Evolutionary conservation across 2,888 invertebrate genomes (phyloP).

Genomic region (Rhimphoctona megacephalus): DNA sequence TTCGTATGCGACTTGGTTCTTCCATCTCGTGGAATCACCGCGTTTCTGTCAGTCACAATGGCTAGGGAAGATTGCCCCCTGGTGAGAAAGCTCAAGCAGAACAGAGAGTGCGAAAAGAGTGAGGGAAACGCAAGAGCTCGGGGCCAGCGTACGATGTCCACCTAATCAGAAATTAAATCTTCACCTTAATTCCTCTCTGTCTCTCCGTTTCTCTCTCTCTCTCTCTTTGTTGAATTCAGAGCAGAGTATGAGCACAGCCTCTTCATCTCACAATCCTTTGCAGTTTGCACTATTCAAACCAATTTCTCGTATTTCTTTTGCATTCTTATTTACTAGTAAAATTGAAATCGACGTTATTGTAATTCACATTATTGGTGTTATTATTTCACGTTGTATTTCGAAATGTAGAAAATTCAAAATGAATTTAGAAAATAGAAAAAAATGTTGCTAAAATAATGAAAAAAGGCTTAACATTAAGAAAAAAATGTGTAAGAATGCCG

Average conservation of each 20-base stretch:
- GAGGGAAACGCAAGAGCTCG: slow-evolving; percentile 27
- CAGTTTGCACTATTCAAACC: slow-evolving; percentile 4
- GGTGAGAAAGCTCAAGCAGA: slow-evolving; percentile 69
- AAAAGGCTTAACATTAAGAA: too few relatives aligned
- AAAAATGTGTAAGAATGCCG: too few relatives aligned
- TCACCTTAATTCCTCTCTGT: slow-evolving; percentile 79
- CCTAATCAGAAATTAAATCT: slow-evolving; percentile 84
- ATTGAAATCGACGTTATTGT: not conserved
- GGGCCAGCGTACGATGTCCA: slow-evolving; percentile 71
- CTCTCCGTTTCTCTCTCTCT: too few relatives aligned
- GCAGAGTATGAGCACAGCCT: slow-evolving; percentile 19
- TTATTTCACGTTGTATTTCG: too few relatives aligned
- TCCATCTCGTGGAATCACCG: slow-evolving; percentile 82
- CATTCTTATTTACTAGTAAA: not conserved
- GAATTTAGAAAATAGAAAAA: too few relatives aligned
- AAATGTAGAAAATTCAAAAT: too few relatives aligned
- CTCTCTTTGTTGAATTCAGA: slow-evolving; percentile 27
- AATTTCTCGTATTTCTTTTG: not conserved
- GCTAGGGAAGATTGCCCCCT: slow-evolving; percentile 80
- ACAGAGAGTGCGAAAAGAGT: slow-evolving; percentile 39
- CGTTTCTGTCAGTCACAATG: slow-evolving; percentile 84
- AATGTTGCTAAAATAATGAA: too few relatives aligned
- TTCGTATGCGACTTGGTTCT: slow-evolving; percentile 83
- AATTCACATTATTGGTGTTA: not conserved
- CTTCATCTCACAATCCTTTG: slow-evolving; percentile 13